Evolutionary conservation across 1,140 invertebrate species (phyloP).

Genomic region (Meloidogyne floridensis): DNA sequence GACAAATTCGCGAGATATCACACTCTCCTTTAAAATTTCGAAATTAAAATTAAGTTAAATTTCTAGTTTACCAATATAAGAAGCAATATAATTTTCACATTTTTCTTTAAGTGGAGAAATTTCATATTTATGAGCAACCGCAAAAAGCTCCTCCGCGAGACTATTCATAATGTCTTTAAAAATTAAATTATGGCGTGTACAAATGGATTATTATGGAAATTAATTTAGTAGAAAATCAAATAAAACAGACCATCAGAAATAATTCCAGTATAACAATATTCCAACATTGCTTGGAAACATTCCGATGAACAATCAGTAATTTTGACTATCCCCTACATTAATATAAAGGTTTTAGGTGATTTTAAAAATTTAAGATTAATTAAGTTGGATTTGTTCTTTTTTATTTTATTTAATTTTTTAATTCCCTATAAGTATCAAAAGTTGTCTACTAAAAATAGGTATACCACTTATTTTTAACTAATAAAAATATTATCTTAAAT

Average conservation of each 20-base stretch:
- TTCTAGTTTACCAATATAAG: background rate
- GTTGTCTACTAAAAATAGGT: no score
- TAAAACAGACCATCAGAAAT: background rate
- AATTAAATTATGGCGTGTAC: no score
- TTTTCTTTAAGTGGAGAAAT: background rate
- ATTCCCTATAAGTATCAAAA: no score
- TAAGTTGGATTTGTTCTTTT: background rate
- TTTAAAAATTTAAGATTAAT: background rate
- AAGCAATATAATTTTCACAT: background rate
- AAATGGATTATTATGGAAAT: no score
- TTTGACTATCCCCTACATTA: background rate
- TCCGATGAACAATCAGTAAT: background rate
- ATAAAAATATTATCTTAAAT: no score
- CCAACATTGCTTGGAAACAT: background rate
- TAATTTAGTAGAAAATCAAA: background rate
- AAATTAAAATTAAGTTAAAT: background rate
- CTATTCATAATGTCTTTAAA: background rate
- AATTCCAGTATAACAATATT: background rate
- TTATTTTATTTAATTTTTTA: background rate
- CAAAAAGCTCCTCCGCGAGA: background rate
- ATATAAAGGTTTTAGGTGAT: background rate
- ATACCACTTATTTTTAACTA: no score
- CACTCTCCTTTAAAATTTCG: background rate
- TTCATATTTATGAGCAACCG: background rate
- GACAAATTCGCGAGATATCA: background rate